Conservation (phyloP, 2,113 vertebrate species). For the Ictidomys tridecemlineatus region DNA sequence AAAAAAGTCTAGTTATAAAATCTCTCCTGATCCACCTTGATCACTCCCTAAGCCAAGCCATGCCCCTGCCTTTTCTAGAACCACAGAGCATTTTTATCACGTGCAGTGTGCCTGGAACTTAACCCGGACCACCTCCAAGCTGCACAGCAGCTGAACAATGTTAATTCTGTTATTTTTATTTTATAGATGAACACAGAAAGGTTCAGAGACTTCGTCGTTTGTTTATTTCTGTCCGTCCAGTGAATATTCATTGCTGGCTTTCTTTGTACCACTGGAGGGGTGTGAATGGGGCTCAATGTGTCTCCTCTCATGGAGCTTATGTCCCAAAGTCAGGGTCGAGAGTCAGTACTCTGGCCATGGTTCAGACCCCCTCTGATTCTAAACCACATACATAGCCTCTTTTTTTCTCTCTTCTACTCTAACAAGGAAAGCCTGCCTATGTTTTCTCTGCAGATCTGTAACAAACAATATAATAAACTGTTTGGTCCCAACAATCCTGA, state of each 20-base stretch:
- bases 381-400: neutral
- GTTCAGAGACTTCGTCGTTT: neutral
- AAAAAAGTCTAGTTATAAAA: neutral
- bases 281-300: neutral
- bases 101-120: no score
- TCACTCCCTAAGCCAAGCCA: neutral
- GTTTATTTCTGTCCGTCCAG: neutral
- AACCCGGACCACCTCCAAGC: neutral
- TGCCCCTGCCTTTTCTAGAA: neutral
- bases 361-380: neutral
- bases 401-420: neutral
- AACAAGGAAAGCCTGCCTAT: neutral
- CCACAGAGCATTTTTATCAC: neutral
- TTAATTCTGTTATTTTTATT: neutral
- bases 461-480: conserved; percentile 36
- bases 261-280: neutral
- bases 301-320: neutral
- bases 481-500: conserved; percentile 32
- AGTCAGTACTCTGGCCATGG: neutral
- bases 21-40: fast-evolving
- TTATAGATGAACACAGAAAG: neutral
- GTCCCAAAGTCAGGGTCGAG: neutral
- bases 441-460: conserved; percentile 6
- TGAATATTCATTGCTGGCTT: neutral
- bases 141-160: neutral